These are phyloP conservation scores for Sphenodon punctatus DNA, from an alignment of 2,797 vertebrate genomes.

Conservation along the genomic window DNA sequence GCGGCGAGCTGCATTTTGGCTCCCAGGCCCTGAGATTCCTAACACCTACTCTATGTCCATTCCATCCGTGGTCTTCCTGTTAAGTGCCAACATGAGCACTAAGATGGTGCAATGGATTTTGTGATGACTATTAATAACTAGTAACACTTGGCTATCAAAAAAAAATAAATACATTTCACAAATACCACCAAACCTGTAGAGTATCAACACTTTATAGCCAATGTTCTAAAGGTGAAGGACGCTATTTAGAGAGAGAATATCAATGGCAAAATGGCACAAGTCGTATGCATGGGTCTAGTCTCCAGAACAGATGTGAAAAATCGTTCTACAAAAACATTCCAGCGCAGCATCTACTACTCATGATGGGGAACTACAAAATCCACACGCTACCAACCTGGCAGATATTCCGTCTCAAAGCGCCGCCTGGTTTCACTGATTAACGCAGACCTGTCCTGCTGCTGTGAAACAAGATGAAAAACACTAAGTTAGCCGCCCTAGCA, in stretches of 20 bases:
- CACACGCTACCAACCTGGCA: slow-evolving; percentile 85
- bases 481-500: neutral
- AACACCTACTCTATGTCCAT: neutral
- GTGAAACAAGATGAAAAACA: slow-evolving; percentile 16
- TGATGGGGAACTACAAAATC: too few relatives aligned
- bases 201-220: neutral
- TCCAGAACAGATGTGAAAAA: too few relatives aligned
- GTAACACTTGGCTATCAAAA: neutral
- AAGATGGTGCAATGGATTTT: too few relatives aligned
- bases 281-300: too few relatives aligned
- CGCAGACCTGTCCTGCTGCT: slow-evolving; percentile 80
- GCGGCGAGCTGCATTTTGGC: too few relatives aligned
- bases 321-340: too few relatives aligned
- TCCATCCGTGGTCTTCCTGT: neutral
- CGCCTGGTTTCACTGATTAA: slow-evolving; percentile 85
- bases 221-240: neutral
- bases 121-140: too few relatives aligned
- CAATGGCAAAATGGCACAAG: neutral
- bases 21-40: too few relatives aligned
- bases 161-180: neutral
- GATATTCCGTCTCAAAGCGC: slow-evolving; percentile 87
- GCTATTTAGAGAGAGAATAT: neutral
- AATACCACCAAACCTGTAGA: neutral
- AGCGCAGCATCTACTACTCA: too few relatives aligned
- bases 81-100: too few relatives aligned